Base-by-base conservation (phyloP, 2,888 invertebrate genomes). In the Rhagonycha lutea region DNA sequence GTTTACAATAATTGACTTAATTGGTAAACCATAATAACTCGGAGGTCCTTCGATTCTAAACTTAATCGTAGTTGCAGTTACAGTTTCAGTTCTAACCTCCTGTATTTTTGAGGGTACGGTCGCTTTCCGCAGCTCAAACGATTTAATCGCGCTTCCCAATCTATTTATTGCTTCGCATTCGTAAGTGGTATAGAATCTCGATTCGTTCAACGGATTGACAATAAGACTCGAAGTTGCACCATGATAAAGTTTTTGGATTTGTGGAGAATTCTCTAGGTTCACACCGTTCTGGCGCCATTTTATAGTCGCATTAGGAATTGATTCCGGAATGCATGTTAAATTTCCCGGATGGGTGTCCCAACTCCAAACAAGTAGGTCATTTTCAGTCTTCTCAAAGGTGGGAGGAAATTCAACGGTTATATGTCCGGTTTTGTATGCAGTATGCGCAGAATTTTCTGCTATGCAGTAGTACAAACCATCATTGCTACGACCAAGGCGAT, bases 381-480 rank as follows among this genome's bases (percentile, higher is more conserved):
- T 65, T 60, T 93, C 91, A 86, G 91, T 92, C 62, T 92, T 91
- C 63, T 92, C 93, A 84, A 97, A 96, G 3, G 94, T 92, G 0
- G 97, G 96, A 5, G 92, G 91, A 84, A 95, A 97, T 84, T 96
- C 93, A 3, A 96, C 94, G 0, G 93, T 92, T 70, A 97, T 89
- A 85, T 96, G 96, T 0, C 96, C 96, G 82, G 94, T 95, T 84
- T 91, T 93, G 80, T 91, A 92, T 1, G 93, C 93, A 73, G 77
- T 81, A 18, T 81, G 96, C 23, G 95, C 96, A 84, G 92, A 91
- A 84, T 96, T 97, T 83, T 91, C 90, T 5, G 96, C 96, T 69
- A 95, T 90, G 85, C 97, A 97, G 84, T 94, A 95, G 86, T 97
- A 97, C 9, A 97, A 89, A 0, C 97, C 97, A 86, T 97, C 97